A percentile compares a stretch with the other conserved stretches of the same genome.
These are phyloP conservation scores for Agonopterix alstromeriana DNA, from an alignment of 2,888 invertebrate species.

Conservation along the genomic window DNA sequence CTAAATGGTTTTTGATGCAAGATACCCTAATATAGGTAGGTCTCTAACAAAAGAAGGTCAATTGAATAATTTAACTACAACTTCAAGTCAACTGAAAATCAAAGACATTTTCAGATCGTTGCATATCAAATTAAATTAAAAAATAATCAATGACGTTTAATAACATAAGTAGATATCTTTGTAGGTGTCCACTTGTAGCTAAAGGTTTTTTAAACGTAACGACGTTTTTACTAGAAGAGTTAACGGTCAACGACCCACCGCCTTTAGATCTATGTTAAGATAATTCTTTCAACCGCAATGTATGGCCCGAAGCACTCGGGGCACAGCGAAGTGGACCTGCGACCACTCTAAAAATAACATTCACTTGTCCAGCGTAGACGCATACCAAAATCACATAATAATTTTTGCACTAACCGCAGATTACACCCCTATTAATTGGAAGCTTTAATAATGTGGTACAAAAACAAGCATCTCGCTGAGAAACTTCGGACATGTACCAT, in stretches of 20 bases:
- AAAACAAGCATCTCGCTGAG: not conserved
- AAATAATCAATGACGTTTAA: no score
- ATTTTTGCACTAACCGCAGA: conserved; percentile 6
- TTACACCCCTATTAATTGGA: not conserved
- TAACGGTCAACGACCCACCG: conserved; percentile 51
- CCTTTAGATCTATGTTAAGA: conserved; percentile 65
- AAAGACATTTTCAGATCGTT: no score
- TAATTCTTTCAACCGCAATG: conserved; percentile 68
- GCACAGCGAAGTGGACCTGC: conserved; percentile 22
- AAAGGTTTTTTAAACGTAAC: conserved; percentile 28
- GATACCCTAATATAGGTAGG: no score
- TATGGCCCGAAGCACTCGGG: conserved; percentile 49
- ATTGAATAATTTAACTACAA: no score
- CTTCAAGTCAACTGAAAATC: no score
- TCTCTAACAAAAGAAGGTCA: no score
- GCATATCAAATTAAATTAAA: no score
- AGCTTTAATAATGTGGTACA: not conserved
- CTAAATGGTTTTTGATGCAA: no score
- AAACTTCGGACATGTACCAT: not conserved
- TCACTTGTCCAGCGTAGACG: conserved; percentile 8
- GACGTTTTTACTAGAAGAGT: conserved; percentile 33
- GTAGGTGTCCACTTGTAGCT: no score
- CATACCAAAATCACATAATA: conserved; percentile 5
- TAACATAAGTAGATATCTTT: no score
- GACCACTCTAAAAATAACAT: conserved; percentile 10